Base-by-base conservation (phyloP, 2,888 invertebrate species). In the Eurytoma californica region DNA sequence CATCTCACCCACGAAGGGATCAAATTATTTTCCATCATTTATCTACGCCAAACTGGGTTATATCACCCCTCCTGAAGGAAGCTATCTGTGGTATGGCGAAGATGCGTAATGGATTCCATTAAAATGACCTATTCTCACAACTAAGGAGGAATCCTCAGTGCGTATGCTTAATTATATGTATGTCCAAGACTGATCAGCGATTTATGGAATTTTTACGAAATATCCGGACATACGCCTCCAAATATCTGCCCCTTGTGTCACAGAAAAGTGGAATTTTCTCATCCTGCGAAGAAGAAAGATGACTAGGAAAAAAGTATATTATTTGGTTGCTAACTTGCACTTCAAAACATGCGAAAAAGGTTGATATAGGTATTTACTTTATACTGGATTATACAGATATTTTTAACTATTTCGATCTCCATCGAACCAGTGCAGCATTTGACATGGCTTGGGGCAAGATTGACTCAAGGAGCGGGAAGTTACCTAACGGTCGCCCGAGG, bases 161-260 rank as follows among this genome's bases (percentile, higher is more conserved):
- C 9, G 39, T n/a, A n/a, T 39, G 39, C 39, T 39, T 14, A 20
- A 13, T 51, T 16, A 13, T 16, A 13, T 13, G 13, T 14, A 53
- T 65, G 16, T 65, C 55, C 51, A 55, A 5, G 51, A 57, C 65
- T 57, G 65, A 73, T 65, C 57, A 12, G 14, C 55, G 73, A 65
- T 57, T 73, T 65, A 73, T 73, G 65, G 65, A 65, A 65, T 63
- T 65, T 73, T 73, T 73, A 39, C 39, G 49, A n/a, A 28, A 61
- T 18, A n/a, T 30, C 49, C 16, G 16, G 12, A n/a, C 9, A 20
- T 5, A 51, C 5, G 20, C 49, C 24, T 7, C 7, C 0, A 39
- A 1, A 39, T 39, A 9, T 39, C 39, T 39, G 5, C 39, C 39
- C 7, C 39, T 39, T 9, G 39, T 7, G 39, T 39, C 7, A 39